Base-by-base conservation (phyloP, 2,113 vertebrate genomes). In the Neolamprologus toae region DNA sequence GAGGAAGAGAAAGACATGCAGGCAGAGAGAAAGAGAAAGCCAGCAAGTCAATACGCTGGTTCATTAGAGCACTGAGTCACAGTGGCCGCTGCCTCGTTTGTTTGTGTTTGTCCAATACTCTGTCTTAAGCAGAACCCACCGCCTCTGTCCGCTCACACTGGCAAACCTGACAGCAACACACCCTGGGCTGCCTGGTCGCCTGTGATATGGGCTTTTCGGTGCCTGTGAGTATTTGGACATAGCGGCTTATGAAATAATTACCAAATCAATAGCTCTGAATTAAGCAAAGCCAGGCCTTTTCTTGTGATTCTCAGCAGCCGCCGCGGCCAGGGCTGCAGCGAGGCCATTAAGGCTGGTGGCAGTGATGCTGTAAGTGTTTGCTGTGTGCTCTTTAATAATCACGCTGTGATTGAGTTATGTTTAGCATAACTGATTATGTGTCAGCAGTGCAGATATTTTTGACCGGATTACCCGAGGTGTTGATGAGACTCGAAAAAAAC, bases 51-150 rank as follows among this genome's bases (percentile, higher is more conserved):
- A 97, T 97, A 97, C 94, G 90, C 92, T 96, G 96, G 94, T 97
- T 97, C 96, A 97, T 97, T 97, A 97, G 96, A 96, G 95, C 94
- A 96, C 95, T 96, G 96, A 97, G 96, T 96, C 96, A 97, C 95
- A 95, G 96, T 94, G 94, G 94, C 93, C 93, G 94, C 96, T 95
- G 96, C 96, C 96, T 96, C 96, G 94, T 97, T 97, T 96, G 96
- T 97, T 97, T 97, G 96, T 96, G 95, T 97, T 97, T 96, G 96
- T 96, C 95, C 96, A 97, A 96, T 96, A 97, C 95, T 96, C 94
- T 94, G 95, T 96, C 96, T 96, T 96, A 96, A 95, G 95, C 94
- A 96, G 93, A 94, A 91, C 91, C 95, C 93, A 92, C 92, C 91
- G 90, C 92, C 94, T 86, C 94, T 91, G 91, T 94, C 90, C 89